Evolutionary conservation across 2,888 invertebrate genomes (phyloP).

Genomic region (Oscheius myriophilus): DNA sequence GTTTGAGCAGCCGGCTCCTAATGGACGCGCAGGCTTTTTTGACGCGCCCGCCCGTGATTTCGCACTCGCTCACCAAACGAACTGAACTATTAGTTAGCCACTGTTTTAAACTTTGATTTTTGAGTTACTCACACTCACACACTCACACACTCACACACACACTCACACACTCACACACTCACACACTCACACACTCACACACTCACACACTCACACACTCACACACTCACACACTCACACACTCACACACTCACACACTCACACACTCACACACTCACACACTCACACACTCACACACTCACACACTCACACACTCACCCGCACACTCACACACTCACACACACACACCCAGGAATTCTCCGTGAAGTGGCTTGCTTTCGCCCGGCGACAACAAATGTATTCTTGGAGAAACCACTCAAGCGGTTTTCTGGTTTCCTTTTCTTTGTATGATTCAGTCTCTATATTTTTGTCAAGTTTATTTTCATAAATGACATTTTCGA

Average conservation of each 20-base stretch:
- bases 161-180: too few relatives aligned
- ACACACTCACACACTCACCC: neutral
- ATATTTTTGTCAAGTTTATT: too few relatives aligned
- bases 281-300: neutral
- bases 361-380: constrained; percentile 28
- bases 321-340: too few relatives aligned
- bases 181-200: neutral
- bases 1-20: constrained; percentile 30
- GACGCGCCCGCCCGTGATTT: constrained; percentile 3
- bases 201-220: neutral
- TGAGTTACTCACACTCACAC: neutral
- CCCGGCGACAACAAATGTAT: too few relatives aligned
- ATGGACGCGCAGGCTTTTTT: constrained; percentile 28
- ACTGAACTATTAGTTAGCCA: neutral
- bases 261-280: too few relatives aligned
- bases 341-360: constrained; percentile 17
- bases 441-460: too few relatives aligned
- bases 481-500: too few relatives aligned
- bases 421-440: neutral
- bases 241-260: neutral
- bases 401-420: constrained; percentile 7
- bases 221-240: too few relatives aligned
- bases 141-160: too few relatives aligned
- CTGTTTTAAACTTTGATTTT: neutral
- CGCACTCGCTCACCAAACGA: constrained; percentile 2